Evolutionary conservation across 2,113 vertebrate genomes (phyloP).

Genomic region (Heterocephalus glaber): DNA sequence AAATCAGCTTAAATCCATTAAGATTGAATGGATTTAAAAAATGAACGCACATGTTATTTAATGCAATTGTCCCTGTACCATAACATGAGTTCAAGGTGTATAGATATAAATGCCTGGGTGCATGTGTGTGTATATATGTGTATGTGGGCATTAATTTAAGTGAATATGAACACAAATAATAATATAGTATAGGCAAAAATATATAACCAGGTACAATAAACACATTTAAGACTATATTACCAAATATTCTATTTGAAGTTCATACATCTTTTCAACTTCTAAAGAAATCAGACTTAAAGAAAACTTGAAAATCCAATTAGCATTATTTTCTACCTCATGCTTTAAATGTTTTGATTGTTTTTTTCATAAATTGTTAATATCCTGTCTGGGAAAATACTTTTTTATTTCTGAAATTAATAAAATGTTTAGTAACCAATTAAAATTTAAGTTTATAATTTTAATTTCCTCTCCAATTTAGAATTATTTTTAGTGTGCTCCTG

Average conservation of each 20-base stretch:
- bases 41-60: background rate
- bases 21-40: no score
- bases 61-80: background rate
- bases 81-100: background rate
- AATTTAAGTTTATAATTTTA: background rate
- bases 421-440: background rate
- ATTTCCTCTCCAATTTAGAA: background rate
- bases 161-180: background rate
- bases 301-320: background rate
- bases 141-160: background rate
- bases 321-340: background rate
- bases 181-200: fast-evolving
- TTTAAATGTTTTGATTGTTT: background rate
- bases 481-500: background rate
- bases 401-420: background rate
- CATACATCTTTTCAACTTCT: background rate
- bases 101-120: background rate
- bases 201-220: background rate
- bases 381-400: fast-evolving
- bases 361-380: background rate
- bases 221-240: background rate
- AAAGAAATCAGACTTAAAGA: background rate
- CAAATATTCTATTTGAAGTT: background rate
- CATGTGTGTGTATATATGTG: background rate
- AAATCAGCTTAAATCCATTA: background rate